Percentiles rank a stretch among this genome's conserved stretches.
Conservation (phyloP, 2,888 invertebrate species). For the Epinotia nisella region DNA sequence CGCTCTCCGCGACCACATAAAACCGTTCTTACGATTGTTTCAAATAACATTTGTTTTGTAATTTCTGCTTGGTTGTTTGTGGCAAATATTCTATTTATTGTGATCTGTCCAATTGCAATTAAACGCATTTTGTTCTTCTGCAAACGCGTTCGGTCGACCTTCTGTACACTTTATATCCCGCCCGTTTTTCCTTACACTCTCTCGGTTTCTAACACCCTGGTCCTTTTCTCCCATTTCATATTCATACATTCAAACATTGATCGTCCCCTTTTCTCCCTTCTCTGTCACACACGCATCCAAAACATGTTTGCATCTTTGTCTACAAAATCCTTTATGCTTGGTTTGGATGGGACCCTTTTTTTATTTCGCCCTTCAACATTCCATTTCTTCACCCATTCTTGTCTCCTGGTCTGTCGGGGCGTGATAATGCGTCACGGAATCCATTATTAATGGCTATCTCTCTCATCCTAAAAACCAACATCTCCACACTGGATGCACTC, state of each 20-base stretch:
- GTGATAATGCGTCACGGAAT: slow-evolving; percentile 14
- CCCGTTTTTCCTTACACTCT: slow-evolving; percentile 1
- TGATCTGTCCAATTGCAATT: slow-evolving; percentile 22
- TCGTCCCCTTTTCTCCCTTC: not conserved
- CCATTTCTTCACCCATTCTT: slow-evolving; percentile 7
- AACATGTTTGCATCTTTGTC: slow-evolving; percentile 2
- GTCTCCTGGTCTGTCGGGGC: slow-evolving; percentile 14
- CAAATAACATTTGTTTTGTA: slow-evolving; percentile 23
- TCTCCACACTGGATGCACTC: not conserved
- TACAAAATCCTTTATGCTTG: slow-evolving; percentile 9
- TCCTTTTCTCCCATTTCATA: slow-evolving; percentile 9
- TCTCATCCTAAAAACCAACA: not conserved
- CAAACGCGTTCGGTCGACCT: slow-evolving; percentile 20
- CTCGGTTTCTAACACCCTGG: slow-evolving; percentile 19
- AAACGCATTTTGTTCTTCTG: slow-evolving; percentile 14
- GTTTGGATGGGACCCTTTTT: slow-evolving; percentile 17
- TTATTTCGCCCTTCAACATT: slow-evolving; percentile 5
- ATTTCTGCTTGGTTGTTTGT: slow-evolving; percentile 38
- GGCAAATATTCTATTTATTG: slow-evolving; percentile 38
- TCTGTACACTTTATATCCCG: slow-evolving; percentile 3
- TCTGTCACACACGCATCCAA: slow-evolving; percentile 13
- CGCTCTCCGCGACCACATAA: slow-evolving; percentile 57
- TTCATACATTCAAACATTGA: slow-evolving; percentile 15
- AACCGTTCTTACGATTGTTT: slow-evolving; percentile 46
- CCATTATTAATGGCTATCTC: not conserved